A percentile compares a stretch with the other conserved stretches of the same genome.
Conservation (phyloP, 37 sponge, comb jelly and placozoan species). For the Beroe forskalii region DNA sequence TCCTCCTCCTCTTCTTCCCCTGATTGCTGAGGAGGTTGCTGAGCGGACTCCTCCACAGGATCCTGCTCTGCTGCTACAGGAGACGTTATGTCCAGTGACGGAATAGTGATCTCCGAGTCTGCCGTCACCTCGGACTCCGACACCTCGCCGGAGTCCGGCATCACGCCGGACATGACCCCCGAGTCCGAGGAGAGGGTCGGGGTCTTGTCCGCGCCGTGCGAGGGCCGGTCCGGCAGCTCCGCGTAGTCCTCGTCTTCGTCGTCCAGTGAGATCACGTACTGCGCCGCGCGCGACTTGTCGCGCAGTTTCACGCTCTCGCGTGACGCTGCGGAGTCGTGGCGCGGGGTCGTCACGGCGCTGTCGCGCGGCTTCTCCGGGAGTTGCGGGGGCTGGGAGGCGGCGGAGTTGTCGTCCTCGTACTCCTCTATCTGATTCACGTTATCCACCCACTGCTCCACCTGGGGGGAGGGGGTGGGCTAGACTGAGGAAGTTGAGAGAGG, state of each 20-base stretch:
- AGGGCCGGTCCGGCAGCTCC: not conserved
- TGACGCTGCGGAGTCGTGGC: not conserved
- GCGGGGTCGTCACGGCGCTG: not conserved
- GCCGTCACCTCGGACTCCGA: not conserved
- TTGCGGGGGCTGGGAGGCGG: slow-evolving; percentile 18
- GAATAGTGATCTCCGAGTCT: not conserved
- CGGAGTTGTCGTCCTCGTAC: not conserved
- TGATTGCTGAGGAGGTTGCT: not conserved
- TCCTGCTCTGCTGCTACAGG: not conserved
- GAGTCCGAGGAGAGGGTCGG: not conserved
- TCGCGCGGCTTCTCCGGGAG: slow-evolving; percentile 50
- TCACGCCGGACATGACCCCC: not conserved
- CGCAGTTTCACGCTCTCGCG: not conserved
- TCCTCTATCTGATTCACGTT: slow-evolving; percentile 6
- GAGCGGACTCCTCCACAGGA: not conserved
- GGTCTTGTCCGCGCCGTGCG: not conserved
- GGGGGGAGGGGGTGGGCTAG: not conserved
- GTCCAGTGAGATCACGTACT: not conserved
- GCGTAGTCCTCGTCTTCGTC: slow-evolving; percentile 43
- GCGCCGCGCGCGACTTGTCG: not conserved
- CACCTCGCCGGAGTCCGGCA: not conserved
- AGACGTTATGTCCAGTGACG: not conserved
- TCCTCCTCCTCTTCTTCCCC: not conserved
- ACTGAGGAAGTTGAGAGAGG: not conserved
- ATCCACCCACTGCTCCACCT: slow-evolving; percentile 64